phyloP scores from a whole-genome alignment of 2,797 vertebrate genomes.

The Astyanax mexicanus region DNA sequence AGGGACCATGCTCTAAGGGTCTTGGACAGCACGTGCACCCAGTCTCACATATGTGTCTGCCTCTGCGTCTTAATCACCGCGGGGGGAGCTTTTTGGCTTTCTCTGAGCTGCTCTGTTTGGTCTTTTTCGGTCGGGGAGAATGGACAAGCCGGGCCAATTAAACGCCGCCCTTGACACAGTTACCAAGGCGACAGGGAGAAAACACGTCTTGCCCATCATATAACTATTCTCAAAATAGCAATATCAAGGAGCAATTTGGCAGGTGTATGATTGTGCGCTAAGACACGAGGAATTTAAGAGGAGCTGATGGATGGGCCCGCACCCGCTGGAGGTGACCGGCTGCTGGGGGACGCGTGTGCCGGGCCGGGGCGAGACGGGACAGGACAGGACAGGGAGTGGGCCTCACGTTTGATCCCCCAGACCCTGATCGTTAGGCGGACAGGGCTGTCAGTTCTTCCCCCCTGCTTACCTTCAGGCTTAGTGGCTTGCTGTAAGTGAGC shows the following conservation, averaged over 20 bases:
- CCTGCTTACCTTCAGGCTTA: conserved; percentile 25
- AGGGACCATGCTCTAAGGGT: conserved; percentile 41
- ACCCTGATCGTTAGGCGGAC: conserved; percentile 46
- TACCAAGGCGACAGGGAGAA: conserved; percentile 63
- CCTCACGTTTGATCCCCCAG: conserved; percentile 40
- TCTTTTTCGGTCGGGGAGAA: conserved; percentile 58
- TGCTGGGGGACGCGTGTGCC: conserved; percentile 14
- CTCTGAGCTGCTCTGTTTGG: conserved; percentile 48
- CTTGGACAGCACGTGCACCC: conserved; percentile 41
- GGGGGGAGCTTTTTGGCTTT: conserved; percentile 53
- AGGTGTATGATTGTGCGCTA: conserved; percentile 61
- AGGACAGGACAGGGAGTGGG: conserved; percentile 22
- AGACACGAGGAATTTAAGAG: conserved; percentile 60
- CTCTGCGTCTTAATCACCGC: conserved; percentile 50
- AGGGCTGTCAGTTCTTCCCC: conserved; percentile 36
- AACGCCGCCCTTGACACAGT: conserved; percentile 66
- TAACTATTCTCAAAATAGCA: conserved; percentile 65
- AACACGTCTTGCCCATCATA: conserved; percentile 65
- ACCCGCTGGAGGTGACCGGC: conserved; percentile 46
- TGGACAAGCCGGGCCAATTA: conserved; percentile 67
- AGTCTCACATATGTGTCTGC: conserved; percentile 43
- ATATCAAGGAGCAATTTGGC: conserved; percentile 66
- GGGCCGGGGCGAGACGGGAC: background rate
- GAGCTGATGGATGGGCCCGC: conserved; percentile 54
- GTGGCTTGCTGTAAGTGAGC: conserved; percentile 10